Base-by-base conservation (phyloP, 2,888 invertebrate species). In the Bembecia ichneumoniformis region DNA sequence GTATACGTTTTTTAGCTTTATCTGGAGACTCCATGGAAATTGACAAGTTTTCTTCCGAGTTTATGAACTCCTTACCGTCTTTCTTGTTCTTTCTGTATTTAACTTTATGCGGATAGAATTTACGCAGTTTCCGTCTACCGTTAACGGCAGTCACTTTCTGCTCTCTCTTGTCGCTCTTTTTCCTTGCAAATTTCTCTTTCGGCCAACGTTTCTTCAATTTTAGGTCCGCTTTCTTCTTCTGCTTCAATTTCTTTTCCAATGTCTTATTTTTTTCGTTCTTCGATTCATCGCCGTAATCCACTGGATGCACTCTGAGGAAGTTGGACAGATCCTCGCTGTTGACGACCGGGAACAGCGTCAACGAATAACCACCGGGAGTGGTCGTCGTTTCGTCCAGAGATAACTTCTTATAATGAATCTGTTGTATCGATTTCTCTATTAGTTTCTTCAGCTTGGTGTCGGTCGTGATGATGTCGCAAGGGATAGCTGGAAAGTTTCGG, bases 51-150 rank as follows among this genome's bases (percentile, higher is more conserved):
- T 82, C 83, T 0, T 69, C 77, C 0, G 78, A 74, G 11, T 44
- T 44, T 16, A 3, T 16, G 9, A 66, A 68, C 10, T 73, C 69
- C 7, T 60, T 66, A 20, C 58, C 64, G 0, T 28, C 50, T 1
- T 54, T 56, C 50, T 60, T 77, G 44, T 82, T 81, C 51, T 84
- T 84, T 49, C 60, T 77, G 44, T 82, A 81, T 50, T 84, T 84
- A n/a, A 79, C 68, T 53, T 83, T 86, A 59, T 83, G 84, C 1
- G 86, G 86, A 46, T 81, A 86, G 55, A 80, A 86, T 45, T 82
- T 84, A 2, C 75, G 60, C 0, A 82, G 62, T 50, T 80, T 81
- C 60, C 78, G 84, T n/a, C 74, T 59, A 0, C 71, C 68, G 40
- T 50, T 66, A 0, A 72, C 47, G 0, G 71, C 48, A 0, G 68